phyloP scores from a whole-genome alignment of 2,113 vertebrate species.

The Caranx melampygus region DNA sequence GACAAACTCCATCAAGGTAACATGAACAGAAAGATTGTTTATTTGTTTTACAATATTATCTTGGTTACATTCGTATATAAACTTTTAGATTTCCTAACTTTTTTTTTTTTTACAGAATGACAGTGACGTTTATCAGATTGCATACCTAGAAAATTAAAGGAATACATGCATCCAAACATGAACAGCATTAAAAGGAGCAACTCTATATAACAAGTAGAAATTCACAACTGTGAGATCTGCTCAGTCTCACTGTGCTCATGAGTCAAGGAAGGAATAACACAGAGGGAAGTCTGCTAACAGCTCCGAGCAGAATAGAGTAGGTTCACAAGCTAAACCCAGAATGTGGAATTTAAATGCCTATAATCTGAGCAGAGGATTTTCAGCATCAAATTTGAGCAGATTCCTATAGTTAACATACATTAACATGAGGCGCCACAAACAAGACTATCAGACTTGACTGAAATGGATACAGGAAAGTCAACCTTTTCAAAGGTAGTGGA shows the following conservation, averaged over 20 bases:
- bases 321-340: slow-evolving; percentile 1
- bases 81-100: slow-evolving; percentile 68
- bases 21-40: slow-evolving; percentile 78
- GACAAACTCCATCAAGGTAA: not conserved
- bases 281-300: slow-evolving; percentile 17
- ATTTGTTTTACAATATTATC: slow-evolving; percentile 82
- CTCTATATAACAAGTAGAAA: slow-evolving; percentile 64
- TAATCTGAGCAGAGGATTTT: slow-evolving; percentile 34
- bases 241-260: slow-evolving; percentile 32
- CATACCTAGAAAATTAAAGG: slow-evolving; percentile 72
- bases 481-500: slow-evolving; percentile 69
- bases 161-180: slow-evolving; percentile 73
- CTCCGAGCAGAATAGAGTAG: slow-evolving; percentile 28
- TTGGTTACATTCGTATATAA: slow-evolving; percentile 83
- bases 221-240: slow-evolving; percentile 41
- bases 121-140: slow-evolving; percentile 72
- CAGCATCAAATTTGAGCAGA: slow-evolving; percentile 44
- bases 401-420: slow-evolving; percentile 24
- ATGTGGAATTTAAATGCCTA: slow-evolving; percentile 22
- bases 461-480: slow-evolving; percentile 70
- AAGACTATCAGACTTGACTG: slow-evolving; percentile 15
- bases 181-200: slow-evolving; percentile 73
- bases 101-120: slow-evolving; percentile 76
- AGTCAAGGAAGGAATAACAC: slow-evolving; percentile 19
- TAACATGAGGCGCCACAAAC: slow-evolving; percentile 66